Conservation (phyloP, 2,888 invertebrate genomes). For the Kuschelorhynchus macadamiae region DNA sequence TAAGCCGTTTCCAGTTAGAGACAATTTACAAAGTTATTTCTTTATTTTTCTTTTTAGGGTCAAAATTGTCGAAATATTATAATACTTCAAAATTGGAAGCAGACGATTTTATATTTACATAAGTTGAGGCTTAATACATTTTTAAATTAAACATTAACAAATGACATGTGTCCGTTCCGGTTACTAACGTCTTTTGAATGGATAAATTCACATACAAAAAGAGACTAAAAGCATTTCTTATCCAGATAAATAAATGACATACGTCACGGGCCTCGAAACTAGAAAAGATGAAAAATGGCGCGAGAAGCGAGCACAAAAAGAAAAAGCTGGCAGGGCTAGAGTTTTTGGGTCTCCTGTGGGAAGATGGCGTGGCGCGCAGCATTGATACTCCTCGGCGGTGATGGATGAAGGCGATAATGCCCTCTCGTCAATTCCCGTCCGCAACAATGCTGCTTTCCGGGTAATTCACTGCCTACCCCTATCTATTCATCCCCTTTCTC, state of each 20-base stretch:
- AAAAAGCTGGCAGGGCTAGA: conserved; percentile 64
- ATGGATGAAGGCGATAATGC: conserved; percentile 72
- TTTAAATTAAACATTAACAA: conserved; percentile 8
- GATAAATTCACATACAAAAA: conserved; percentile 42
- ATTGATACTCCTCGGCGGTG: conserved; percentile 69
- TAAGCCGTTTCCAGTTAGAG: no score
- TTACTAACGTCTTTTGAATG: conserved; percentile 30
- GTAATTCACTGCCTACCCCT: conserved; percentile 68
- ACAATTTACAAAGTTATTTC: no score
- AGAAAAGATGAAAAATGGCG: conserved; percentile 69
- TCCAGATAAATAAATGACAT: conserved; percentile 67
- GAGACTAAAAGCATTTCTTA: conserved; percentile 62
- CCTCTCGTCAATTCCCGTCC: conserved; percentile 71
- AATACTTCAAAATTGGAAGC: no score
- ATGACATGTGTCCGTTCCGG: conserved; percentile 13
- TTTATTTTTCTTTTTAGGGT: no score
- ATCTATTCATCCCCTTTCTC: conserved; percentile 64
- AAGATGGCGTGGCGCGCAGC: conserved; percentile 58
- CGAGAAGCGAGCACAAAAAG: conserved; percentile 63
- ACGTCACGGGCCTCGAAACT: conserved; percentile 67
- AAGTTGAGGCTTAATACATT: no score
- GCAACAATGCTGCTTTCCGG: conserved; percentile 65
- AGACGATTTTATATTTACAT: no score
- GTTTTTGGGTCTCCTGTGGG: conserved; percentile 69
- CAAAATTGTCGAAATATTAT: no score